Evolutionary conservation across 2,113 vertebrate species (phyloP), one percentile per base, ranked within the genome.

Genomic region (Sterna hirundo): DNA sequence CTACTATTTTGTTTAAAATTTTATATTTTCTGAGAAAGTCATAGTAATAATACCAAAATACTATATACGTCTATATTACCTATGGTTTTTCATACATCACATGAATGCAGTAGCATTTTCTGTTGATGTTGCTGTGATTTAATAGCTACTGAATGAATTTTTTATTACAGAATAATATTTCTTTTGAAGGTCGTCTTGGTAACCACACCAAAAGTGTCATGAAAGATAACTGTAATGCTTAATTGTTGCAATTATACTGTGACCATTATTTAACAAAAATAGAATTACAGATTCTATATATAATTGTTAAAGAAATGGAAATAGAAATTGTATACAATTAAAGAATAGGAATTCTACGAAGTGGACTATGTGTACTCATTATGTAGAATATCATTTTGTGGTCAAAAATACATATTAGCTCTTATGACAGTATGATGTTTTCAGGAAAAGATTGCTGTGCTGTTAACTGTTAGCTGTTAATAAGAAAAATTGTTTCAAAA

Each of bases 401-500:
- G 58, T 89, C 54, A 60, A 64, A 76, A 86, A 64, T 30, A 46
- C 3, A 51, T 11, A 40, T 32, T 34, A 57, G 9, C 7, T 81
- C 54, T 83, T 72, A 71, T 10, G 46, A 40, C 18, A 71, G 27
- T 30, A 29, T 66, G 54, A 66, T 40, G 10, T 60, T 76, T 64
- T 60, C 65, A 69, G 71, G 68, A 27, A 86, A 68, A 81, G 40
- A 42, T 84, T 46, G 27, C 34, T 60, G 27, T 90, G 38, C 21
- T 66, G 30, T 42, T 85, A 49, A 29, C 29, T 66, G 21, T 58
- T 46, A 54, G 38, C 10, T 60, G 15, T 69, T 94, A 91, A 70
- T 83, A 93, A 89, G 87, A 80, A 19, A 77, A 86, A 83, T 86
- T 51, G 15, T 77, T 84, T 89, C 32, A 32, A 51, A 91, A n/a